phyloP scores from a whole-genome alignment of 2,797 vertebrate genomes.

The Sphenodon punctatus region DNA sequence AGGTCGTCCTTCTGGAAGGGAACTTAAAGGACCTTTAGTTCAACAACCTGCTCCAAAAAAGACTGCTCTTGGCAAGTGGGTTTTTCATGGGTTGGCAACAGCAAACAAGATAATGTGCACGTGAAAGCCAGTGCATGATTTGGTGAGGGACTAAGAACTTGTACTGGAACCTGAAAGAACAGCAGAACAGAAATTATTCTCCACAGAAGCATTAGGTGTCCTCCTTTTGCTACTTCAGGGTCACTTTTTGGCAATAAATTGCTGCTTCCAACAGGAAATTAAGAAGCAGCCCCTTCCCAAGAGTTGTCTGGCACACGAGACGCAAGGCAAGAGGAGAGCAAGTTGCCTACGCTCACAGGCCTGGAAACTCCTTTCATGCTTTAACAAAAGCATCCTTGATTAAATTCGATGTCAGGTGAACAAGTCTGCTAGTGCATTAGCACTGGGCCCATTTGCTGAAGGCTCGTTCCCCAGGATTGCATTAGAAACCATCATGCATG shows the following conservation, averaged over 20 bases:
- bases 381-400: background rate
- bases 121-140: too few relatives aligned
- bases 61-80: background rate
- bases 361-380: background rate
- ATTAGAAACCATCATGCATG: background rate
- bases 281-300: background rate
- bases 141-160: too few relatives aligned
- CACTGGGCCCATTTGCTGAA: background rate
- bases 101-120: background rate
- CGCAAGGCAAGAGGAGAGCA: too few relatives aligned
- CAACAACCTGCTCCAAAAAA: background rate
- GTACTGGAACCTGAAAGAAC: background rate
- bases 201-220: background rate
- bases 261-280: background rate
- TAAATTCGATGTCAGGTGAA: background rate
- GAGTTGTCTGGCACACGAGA: background rate
- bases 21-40: too few relatives aligned
- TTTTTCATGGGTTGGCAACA: background rate
- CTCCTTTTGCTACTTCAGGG: background rate
- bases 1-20: too few relatives aligned
- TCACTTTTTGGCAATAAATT: background rate
- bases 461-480: background rate
- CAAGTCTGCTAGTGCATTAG: background rate
- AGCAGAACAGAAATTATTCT: background rate
- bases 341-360: too few relatives aligned